phyloP scores from a whole-genome alignment of 2,113 vertebrate genomes.

The Cyanoliseus patagonus region DNA sequence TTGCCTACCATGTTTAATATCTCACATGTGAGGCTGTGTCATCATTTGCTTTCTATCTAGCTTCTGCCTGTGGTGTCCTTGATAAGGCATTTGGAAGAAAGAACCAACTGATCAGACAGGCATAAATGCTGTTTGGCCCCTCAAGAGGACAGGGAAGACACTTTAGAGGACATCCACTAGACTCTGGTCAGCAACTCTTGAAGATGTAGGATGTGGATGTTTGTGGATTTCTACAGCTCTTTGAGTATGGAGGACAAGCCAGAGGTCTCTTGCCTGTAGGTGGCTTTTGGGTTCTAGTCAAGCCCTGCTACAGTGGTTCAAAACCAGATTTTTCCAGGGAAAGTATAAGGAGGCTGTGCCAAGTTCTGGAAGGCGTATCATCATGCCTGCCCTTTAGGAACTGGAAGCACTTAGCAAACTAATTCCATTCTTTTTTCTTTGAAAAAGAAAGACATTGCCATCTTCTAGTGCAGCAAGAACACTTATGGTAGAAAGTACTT shows the following conservation, averaged over 20 bases:
- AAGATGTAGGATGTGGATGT: rapidly evolving
- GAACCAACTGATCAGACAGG: neutral
- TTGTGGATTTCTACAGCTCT: neutral
- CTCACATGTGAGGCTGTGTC: neutral
- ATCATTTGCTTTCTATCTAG: neutral
- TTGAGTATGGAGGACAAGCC: neutral
- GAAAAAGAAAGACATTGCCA: neutral
- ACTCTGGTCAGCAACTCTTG: neutral
- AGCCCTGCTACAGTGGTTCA: neutral
- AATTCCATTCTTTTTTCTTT: neutral
- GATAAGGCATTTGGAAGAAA: neutral
- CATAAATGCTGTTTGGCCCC: neutral
- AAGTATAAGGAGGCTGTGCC: neutral
- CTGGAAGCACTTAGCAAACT: neutral
- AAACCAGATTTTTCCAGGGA: neutral
- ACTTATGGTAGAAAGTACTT: neutral
- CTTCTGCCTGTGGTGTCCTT: neutral
- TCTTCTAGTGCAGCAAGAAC: slow-evolving; percentile 1
- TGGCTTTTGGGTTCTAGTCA: neutral
- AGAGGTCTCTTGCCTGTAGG: neutral
- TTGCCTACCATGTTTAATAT: neutral
- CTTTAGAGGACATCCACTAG: neutral
- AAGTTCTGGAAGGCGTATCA: neutral
- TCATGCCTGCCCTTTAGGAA: neutral
- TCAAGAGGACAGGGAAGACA: neutral